Base-by-base conservation (phyloP, 2,888 invertebrate species). In the Margaritifera margaritifera region DNA sequence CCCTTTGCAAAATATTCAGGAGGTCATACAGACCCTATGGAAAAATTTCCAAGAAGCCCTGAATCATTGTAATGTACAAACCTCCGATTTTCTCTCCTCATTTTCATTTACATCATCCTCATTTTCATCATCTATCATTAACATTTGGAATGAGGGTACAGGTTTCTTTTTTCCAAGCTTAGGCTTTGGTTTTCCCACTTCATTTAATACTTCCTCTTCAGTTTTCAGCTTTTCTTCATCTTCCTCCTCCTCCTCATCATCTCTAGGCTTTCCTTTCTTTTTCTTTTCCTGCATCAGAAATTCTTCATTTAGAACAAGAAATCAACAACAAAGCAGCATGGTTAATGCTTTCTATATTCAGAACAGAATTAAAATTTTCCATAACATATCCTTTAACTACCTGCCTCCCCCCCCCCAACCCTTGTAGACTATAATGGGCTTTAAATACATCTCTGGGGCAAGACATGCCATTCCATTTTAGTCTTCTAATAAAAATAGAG, bases 81-180 rank as follows among this genome's bases (percentile, higher is more conserved):
- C 69, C 53, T 66, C 60, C 22, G 70, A 71, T 54, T 69, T 59
- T 42, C 62, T 56, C 52, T 69, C 72, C 15, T 68, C 73, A 31
- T 74, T 70, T 11, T 72, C 79, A 24, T 72, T 62, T 6, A 78
- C 82, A 64, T 80, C 79, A 63, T 69, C 69, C 62, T 77, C 74
- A 24, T 69, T 75, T 56, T 75, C 80, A 63, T 81, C 81, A 22
- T 79, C 80, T 77, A 82, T 75, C 72, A 77, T 79, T 53, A 84
- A 62, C 80, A 83, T 78, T 68, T 80, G 78, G 66, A 82, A 84
- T 18, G 80, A 73, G 3, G 78, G 75, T 50, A 67, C 62, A 18
- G 77, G 66, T 63, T 80, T 79, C 51, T 66, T 66, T 27, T 62
- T 57, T 60, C 62, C 42, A 11, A 0, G 42, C 42, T 42, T 42